Conservation (phyloP, 1,140 invertebrate genomes). For the Scylla paramamosain region DNA sequence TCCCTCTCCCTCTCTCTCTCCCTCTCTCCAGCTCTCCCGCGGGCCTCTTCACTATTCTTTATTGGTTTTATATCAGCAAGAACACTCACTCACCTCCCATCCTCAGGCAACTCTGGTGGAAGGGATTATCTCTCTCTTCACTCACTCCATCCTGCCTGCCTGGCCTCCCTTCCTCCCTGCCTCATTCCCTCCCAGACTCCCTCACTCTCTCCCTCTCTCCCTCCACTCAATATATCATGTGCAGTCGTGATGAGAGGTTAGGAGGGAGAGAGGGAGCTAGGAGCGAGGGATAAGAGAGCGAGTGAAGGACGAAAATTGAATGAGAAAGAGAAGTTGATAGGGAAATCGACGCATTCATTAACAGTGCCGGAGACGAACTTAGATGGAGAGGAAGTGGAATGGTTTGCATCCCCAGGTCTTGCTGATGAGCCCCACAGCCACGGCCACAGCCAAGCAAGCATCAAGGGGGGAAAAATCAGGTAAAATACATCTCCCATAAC, state of each 20-base stretch:
- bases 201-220: background rate
- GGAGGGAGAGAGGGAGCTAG: slow-evolving; percentile 21
- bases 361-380: too few species aligned
- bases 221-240: slow-evolving; percentile 22
- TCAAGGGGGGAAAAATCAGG: too few species aligned
- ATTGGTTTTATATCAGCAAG: slow-evolving; percentile 48
- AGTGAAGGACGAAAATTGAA: too few species aligned
- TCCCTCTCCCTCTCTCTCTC: slow-evolving; percentile 27
- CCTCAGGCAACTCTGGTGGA: background rate
- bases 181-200: background rate
- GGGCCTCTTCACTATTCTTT: slow-evolving; percentile 36
- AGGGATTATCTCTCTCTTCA: slow-evolving; percentile 30
- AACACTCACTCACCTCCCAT: slow-evolving; percentile 14
- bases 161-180: background rate
- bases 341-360: too few species aligned
- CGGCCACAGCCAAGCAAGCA: too few species aligned
- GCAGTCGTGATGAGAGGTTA: slow-evolving; percentile 29
- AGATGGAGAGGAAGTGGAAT: too few species aligned
- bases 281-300: too few species aligned
- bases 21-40: background rate
- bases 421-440: too few species aligned
- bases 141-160: slow-evolving; percentile 10
- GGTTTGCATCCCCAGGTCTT: too few species aligned
- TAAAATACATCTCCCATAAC: too few species aligned
- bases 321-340: too few species aligned